Evolutionary conservation across 2,797 vertebrate genomes (phyloP), one percentile per base, ranked within the genome.

Genomic region (Cephalopachus bancanus): DNA sequence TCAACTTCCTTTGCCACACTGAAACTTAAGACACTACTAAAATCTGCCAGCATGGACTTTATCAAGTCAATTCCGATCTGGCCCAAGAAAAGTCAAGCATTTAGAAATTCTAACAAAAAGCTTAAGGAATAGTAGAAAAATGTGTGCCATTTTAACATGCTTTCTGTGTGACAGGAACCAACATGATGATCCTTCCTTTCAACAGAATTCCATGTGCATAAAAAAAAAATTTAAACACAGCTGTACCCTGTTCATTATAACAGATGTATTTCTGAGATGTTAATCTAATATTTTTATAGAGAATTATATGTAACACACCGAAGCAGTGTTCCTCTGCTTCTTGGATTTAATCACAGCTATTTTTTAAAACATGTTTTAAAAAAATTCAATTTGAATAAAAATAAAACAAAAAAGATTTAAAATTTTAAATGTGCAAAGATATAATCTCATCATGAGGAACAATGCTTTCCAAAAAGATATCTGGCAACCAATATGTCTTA

Each of bases 211-310:
- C 57, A 51, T 84, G 60, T 69, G 33, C 64, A 90, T 89, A 87
- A 94, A 89, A 96, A 80, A 28, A 93, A 95, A 95, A 94, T 85
- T 83, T 89, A 90, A 87, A 96, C 71, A 89, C 75, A 97, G 83
- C 65, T 94, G 65, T 87, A 26, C 26, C 12, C 51, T 24, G 14
- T 64, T 90, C 89, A 78, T 74, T 62, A 80, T 33, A 93, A 86
- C 87, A 97, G 44, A 93, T 93, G 49, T 7, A 75, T 91, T 96
- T 93, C 60, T 89, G 44, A 94, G 37, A 96, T 67, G 26, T 64
- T 94, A 94, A 93, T 96, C 55, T 83, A 96, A 84, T 84, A 95
- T 96, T 95, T 91, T 49, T 96, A 86, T 69, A 71, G 76, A 60
- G 16, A 85, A 76, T 81, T 79, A 17, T 64, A 79, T n/a, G 19